phyloP scores from a whole-genome alignment of 2,888 invertebrate species.

The Notodonta dromedarius region DNA sequence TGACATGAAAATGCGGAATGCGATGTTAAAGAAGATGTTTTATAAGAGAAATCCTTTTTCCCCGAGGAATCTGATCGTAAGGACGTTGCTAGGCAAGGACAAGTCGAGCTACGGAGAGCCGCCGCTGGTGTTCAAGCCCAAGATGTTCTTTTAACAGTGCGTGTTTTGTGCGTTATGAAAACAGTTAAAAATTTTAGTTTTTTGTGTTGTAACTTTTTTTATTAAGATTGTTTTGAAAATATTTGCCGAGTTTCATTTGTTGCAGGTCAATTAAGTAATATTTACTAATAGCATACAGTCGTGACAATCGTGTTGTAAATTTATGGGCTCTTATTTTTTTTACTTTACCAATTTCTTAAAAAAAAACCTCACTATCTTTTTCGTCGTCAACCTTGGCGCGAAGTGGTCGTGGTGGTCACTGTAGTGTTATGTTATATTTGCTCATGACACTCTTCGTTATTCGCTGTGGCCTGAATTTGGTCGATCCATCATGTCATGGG shows the following conservation, averaged over 20 bases:
- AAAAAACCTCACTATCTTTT: too few relatives aligned
- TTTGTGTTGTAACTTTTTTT: conserved; percentile 27
- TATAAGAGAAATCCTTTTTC: conserved; percentile 74
- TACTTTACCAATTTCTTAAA: too few relatives aligned
- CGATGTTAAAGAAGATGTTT: conserved; percentile 68
- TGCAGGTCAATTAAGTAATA: conserved; percentile 1
- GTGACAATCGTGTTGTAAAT: too few relatives aligned
- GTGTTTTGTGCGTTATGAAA: conserved; percentile 35
- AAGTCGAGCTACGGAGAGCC: conserved; percentile 62
- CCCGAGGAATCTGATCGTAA: conserved; percentile 64
- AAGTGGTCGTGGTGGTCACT: too few relatives aligned
- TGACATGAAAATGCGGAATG: conserved; percentile 64
- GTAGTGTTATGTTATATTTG: too few relatives aligned
- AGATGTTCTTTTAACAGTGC: conserved; percentile 59
- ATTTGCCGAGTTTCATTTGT: conserved; percentile 13
- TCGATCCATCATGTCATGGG: too few relatives aligned
- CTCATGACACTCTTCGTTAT: too few relatives aligned
- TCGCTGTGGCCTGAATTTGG: too few relatives aligned
- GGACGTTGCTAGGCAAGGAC: conserved; percentile 68
- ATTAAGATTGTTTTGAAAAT: conserved; percentile 36
- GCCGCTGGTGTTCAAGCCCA: conserved; percentile 51
- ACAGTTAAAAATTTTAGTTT: conserved; percentile 38
- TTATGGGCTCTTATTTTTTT: too few relatives aligned
- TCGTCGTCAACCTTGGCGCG: too few relatives aligned
- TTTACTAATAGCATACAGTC: too few relatives aligned